Conservation (phyloP, 2,888 invertebrate species). For the Phania funesta region DNA sequence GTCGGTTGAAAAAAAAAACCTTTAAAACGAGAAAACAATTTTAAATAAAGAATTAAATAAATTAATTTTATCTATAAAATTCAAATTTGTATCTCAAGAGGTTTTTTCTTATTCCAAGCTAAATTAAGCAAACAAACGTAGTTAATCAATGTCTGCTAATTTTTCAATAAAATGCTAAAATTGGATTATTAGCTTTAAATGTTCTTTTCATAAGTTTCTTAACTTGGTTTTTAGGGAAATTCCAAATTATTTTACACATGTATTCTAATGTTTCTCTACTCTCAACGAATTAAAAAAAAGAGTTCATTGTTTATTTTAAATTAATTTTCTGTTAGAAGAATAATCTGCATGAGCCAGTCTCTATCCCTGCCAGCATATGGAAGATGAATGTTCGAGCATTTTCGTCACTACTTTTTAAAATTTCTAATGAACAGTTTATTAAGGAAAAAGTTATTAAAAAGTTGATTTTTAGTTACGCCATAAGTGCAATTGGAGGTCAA, state of each 20-base stretch:
- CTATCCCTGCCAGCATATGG: no score
- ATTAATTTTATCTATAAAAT: background rate
- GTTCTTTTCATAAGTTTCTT: background rate
- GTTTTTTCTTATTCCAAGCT: background rate
- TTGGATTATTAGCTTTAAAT: background rate
- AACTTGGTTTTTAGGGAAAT: background rate
- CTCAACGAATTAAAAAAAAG: background rate
- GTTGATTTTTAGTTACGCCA: no score
- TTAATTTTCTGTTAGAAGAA: no score
- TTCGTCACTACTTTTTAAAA: no score
- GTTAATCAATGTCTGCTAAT: background rate
- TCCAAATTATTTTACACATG: background rate
- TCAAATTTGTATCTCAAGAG: background rate
- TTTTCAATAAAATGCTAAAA: background rate
- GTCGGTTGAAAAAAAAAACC: background rate
- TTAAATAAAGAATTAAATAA: conserved; percentile 17
- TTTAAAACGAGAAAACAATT: background rate
- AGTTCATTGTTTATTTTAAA: background rate
- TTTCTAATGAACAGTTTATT: no score
- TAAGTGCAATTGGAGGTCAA: no score
- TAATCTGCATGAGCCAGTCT: no score
- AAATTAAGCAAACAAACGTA: background rate
- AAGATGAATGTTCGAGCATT: no score
- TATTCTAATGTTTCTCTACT: background rate
- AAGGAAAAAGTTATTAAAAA: no score